Percentiles rank a stretch among this genome's conserved stretches.
phyloP scores from a whole-genome alignment of 2,113 vertebrate species.

The Ochotona princeps region DNA sequence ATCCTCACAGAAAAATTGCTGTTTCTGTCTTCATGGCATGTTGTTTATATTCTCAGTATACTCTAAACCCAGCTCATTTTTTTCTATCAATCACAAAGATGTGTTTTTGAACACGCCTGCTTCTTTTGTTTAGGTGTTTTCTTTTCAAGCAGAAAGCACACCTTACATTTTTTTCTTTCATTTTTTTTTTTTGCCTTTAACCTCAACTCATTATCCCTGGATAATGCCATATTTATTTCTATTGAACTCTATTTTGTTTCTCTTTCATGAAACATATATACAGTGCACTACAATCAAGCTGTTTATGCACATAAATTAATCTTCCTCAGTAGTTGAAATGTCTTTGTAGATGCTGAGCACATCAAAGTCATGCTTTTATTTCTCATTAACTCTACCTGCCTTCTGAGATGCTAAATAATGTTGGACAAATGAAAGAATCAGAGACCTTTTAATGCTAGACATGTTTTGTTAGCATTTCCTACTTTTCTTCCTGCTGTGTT shows the following conservation, averaged over 20 bases:
- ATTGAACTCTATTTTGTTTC: background rate
- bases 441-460: no score
- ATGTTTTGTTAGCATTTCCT: background rate
- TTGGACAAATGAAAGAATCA: background rate
- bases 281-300: background rate
- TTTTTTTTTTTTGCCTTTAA: background rate
- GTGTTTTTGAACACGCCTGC: background rate
- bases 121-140: background rate
- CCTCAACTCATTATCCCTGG: background rate
- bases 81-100: background rate
- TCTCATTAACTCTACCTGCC: background rate
- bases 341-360: background rate
- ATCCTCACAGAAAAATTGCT: background rate
- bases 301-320: background rate
- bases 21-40: background rate
- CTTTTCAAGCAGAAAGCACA: background rate
- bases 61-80: background rate
- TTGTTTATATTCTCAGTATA: background rate
- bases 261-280: background rate
- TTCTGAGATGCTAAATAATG: background rate
- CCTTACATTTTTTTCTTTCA: background rate
- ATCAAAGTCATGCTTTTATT: background rate
- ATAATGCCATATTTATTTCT: background rate
- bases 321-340: background rate
- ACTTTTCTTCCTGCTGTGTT: background rate